A percentile compares a stretch with the other conserved stretches of the same genome.
These are phyloP conservation scores for Dinothrombium tinctorium DNA, from an alignment of 1,140 invertebrate genomes.

Conservation along the genomic window DNA sequence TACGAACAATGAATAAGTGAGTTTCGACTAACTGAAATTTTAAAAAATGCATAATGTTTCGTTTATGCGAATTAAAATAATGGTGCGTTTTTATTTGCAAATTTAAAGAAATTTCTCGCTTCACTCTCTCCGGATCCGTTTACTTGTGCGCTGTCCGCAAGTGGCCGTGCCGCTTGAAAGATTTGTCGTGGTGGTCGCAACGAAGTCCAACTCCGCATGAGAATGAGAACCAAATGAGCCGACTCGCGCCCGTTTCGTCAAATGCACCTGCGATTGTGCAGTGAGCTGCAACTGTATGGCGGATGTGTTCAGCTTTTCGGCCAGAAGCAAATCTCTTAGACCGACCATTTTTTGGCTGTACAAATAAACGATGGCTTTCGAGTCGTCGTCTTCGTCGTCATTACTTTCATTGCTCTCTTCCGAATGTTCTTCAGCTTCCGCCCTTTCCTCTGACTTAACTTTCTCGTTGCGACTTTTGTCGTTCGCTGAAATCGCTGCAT, in stretches of 20 bases:
- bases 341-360: slow-evolving; percentile 87
- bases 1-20: no score
- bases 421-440: background rate
- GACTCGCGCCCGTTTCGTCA: background rate
- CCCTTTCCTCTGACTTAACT: background rate
- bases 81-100: no score
- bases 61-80: no score
- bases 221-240: background rate
- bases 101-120: no score
- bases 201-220: background rate
- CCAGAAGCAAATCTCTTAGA: slow-evolving; percentile 56
- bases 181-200: background rate
- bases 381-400: slow-evolving; percentile 9
- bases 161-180: background rate
- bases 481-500: background rate
- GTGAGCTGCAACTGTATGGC: slow-evolving; percentile 85
- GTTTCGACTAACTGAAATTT: no score
- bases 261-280: slow-evolving; percentile 39
- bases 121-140: background rate
- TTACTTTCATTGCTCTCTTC: background rate
- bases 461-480: background rate
- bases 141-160: background rate
- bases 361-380: slow-evolving; percentile 38
- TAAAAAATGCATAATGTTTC: no score
- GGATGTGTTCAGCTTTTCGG: slow-evolving; percentile 73